Percentiles rank a stretch among this genome's conserved stretches.
Evolutionary conservation across 2,113 vertebrate species (phyloP).

Genomic region (western clawed frog (Xenopus tropicalis)): DNA sequence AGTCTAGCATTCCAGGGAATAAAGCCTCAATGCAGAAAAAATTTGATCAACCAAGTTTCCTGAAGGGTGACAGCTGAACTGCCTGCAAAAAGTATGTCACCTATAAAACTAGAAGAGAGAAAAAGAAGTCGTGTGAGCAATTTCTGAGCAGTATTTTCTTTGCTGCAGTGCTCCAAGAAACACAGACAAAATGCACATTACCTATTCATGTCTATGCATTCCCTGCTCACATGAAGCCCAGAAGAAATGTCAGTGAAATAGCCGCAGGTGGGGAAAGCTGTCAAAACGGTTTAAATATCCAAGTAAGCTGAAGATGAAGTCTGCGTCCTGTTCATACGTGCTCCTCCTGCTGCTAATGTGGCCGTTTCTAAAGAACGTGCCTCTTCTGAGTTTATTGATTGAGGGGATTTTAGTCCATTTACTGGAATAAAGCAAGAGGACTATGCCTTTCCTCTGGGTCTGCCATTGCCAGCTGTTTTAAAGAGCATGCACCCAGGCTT

Average conservation of each 20-base stretch:
- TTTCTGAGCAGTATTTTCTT: neutral
- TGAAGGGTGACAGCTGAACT: neutral
- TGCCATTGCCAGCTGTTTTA: slow-evolving; percentile 38
- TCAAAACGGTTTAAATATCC: slow-evolving; percentile 4
- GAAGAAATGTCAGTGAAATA: slow-evolving; percentile 1
- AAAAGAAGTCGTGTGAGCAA: neutral
- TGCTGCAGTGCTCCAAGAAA: neutral
- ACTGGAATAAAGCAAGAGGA: slow-evolving; percentile 37
- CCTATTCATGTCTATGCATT: slow-evolving; percentile 15
- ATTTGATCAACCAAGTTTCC: neutral
- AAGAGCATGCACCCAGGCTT: slow-evolving; percentile 34
- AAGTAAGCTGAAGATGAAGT: slow-evolving; percentile 28
- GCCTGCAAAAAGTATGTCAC: neutral
- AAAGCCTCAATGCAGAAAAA: neutral
- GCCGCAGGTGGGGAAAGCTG: slow-evolving; percentile 27
- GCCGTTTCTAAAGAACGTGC: slow-evolving; percentile 27
- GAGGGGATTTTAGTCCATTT: slow-evolving; percentile 34
- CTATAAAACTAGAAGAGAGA: neutral
- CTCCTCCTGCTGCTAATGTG: slow-evolving; percentile 19
- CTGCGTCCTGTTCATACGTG: slow-evolving; percentile 17
- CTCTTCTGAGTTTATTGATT: slow-evolving; percentile 27
- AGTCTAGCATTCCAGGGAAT: no score
- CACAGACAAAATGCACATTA: neutral
- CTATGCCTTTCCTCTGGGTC: slow-evolving; percentile 15
- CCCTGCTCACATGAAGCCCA: neutral